Evolutionary conservation across 1,140 invertebrate species (phyloP).

Genomic region (Piezodorus guildinii): DNA sequence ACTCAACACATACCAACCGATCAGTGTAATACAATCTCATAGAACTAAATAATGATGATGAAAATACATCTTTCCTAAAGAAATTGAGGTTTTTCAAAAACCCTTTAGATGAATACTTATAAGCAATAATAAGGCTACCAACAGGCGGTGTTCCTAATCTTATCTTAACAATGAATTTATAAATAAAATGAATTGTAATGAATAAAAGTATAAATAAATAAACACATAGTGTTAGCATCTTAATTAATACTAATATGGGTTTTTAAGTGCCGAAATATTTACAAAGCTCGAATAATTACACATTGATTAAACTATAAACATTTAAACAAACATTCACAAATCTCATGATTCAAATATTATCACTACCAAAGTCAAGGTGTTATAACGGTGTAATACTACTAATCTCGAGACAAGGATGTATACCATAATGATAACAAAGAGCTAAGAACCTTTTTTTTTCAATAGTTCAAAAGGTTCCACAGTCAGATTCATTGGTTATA

Average conservation of each 20-base stretch:
- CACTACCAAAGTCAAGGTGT: no score
- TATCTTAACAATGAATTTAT: not conserved
- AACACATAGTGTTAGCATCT: not conserved
- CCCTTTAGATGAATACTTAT: constrained; percentile 20
- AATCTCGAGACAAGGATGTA: no score
- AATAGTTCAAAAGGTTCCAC: no score
- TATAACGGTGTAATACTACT: no score
- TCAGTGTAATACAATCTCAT: constrained; percentile 20
- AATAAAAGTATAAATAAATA: not conserved
- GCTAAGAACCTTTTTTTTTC: no score
- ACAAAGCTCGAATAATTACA: no score
- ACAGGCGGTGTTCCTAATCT: constrained; percentile 14
- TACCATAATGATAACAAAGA: no score
- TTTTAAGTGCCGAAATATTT: no score
- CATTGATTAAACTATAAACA: no score
- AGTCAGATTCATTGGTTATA: no score
- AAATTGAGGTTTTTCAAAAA: not conserved
- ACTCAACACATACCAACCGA: constrained; percentile 10
- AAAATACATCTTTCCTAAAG: not conserved
- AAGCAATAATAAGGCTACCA: constrained; percentile 18
- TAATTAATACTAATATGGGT: not conserved
- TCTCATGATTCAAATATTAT: no score
- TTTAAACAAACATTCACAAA: no score
- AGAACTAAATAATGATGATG: not conserved
- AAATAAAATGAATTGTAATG: not conserved